Percentiles rank a stretch among this genome's conserved stretches.
Evolutionary conservation across 30 jellyfish, hydroid and myxozoan genomes (phyloP).

Genomic region (Aurelia coerulea): DNA sequence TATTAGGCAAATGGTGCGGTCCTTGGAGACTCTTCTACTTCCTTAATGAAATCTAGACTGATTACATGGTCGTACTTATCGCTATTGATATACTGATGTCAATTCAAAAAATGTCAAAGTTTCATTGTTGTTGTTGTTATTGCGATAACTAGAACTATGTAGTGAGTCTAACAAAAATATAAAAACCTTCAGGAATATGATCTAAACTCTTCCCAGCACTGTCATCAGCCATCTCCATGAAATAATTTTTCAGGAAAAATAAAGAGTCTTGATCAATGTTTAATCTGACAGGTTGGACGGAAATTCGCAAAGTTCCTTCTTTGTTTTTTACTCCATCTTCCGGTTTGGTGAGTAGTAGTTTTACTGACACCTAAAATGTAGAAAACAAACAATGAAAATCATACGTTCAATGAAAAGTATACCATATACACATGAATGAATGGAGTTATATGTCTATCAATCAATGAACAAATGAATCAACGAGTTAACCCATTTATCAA

Average conservation of each 20-base stretch:
- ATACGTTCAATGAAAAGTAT: not conserved
- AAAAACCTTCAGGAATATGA: constrained; percentile 38
- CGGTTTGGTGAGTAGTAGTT: constrained; percentile 85
- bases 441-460: too few species aligned
- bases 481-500: too few species aligned
- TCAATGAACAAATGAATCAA: too few species aligned
- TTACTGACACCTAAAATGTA: constrained; percentile 67
- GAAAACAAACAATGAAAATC: not conserved
- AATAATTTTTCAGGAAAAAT: constrained; percentile 81
- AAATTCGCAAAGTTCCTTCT: constrained; percentile 91
- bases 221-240: constrained; percentile 81
- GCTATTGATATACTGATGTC: too few species aligned
- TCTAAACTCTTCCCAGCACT: constrained; percentile 3
- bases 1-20: too few species aligned
- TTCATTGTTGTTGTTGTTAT: too few species aligned
- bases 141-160: too few species aligned
- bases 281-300: constrained; percentile 93
- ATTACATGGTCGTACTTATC: too few species aligned
- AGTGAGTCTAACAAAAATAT: not conserved
- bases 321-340: constrained; percentile 90
- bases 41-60: too few species aligned
- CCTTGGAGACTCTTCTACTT: too few species aligned
- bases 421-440: not conserved
- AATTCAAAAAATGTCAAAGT: too few species aligned
- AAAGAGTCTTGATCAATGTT: constrained; percentile 96